Base-by-base conservation (phyloP, 2,113 vertebrate species). In the Mugil cephalus region DNA sequence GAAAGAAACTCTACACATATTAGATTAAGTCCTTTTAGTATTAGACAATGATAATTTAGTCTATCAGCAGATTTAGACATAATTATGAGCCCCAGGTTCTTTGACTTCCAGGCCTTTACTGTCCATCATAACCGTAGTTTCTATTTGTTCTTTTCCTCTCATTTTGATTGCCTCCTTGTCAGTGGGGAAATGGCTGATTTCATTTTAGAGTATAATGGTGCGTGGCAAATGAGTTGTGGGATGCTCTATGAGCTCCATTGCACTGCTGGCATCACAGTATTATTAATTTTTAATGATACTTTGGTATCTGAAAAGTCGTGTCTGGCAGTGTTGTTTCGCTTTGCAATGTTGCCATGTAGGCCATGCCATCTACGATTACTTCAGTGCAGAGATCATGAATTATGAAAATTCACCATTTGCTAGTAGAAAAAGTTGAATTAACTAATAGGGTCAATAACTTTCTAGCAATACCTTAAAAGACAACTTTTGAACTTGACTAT, bases 151-250 rank as follows among this genome's bases (percentile, higher is more conserved):
- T 18, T 46, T 24, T n/a, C 40, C 19, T 9, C 8, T 53, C 17
- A 19, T 52, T 1, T 30, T 30, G 24, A 45, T 45, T n/a, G 42
- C 4, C 7, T 67, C 21, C n/a, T 50, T 10, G 51, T 45, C 63
- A 34, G 15, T 18, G 15, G 15, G 10, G 18, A 51, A 66, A 53
- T 21, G 24, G 63, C 10, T 53, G 8, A 53, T 43, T 21, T 53
- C 64, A 67, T 43, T 18, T 52, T 13, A 61, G 7, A 18, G 24
- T 43, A 42, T 43, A 70, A 63, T 48, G 45, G 35, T 36, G 60
- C 24, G 47, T 63, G n/a, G 11, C 30, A 63, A 63, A 48, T 36
- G 43, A 62, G 43, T 47, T 48, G 30, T 48, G 30, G 8, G 24
- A 35, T 14, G 17, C 24, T 30, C 8, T 19, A 8, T 48, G 43